Conservation (phyloP, 2,888 invertebrate species). For the Agrenia bidenticulata region DNA sequence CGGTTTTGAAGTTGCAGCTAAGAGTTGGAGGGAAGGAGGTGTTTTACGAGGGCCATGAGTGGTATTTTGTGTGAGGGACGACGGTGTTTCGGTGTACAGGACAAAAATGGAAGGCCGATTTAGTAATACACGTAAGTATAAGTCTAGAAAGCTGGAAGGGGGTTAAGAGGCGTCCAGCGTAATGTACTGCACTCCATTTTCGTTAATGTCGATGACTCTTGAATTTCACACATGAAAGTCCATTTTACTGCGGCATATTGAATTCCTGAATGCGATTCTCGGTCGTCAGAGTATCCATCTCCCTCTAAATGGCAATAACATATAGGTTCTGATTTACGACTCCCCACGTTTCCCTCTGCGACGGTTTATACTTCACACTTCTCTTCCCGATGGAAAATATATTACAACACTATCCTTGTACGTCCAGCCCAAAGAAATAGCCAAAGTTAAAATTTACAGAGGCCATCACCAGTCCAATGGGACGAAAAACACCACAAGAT, state of each 20-base stretch:
- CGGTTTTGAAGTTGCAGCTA: not conserved
- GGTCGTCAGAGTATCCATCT: conserved; percentile 54
- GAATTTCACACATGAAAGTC: conserved; percentile 55
- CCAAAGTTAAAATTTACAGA: conserved; percentile 53
- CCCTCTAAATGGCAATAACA: conserved; percentile 54
- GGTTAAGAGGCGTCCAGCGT: conserved; percentile 20
- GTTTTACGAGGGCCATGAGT: conserved; percentile 6
- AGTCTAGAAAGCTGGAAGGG: not conserved
- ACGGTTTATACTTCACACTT: conserved; percentile 36
- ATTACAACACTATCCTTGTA: conserved; percentile 42
- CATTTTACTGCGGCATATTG: conserved; percentile 54
- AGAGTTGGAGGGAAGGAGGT: not conserved
- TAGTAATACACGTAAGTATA: not conserved
- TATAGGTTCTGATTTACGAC: conserved; percentile 55
- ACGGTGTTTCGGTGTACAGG: conserved; percentile 11
- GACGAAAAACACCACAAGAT: conserved; percentile 45
- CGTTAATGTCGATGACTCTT: conserved; percentile 55
- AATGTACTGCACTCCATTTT: conserved; percentile 54
- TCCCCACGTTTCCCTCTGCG: conserved; percentile 45
- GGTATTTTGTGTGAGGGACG: conserved; percentile 7
- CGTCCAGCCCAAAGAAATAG: conserved; percentile 41
- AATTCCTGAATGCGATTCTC: conserved; percentile 54
- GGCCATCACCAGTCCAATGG: conserved; percentile 44
- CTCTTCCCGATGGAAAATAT: conserved; percentile 46
- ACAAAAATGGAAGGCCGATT: not conserved